These are phyloP conservation scores for Odontomyia ornata DNA, from an alignment of 2,888 invertebrate genomes.

Conservation along the genomic window DNA sequence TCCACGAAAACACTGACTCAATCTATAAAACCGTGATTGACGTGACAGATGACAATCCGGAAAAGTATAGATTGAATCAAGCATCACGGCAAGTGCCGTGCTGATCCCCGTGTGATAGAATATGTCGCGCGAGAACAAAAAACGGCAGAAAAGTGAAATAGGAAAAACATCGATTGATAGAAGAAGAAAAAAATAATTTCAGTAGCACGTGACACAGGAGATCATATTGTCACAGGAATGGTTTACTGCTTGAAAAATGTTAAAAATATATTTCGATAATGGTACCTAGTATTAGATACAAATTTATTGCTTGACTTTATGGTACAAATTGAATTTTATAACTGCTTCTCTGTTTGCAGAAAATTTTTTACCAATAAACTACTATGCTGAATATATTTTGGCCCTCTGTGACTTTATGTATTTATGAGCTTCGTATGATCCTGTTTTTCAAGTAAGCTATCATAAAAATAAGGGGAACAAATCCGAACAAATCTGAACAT, in stretches of 20 bases:
- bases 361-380: too few species aligned
- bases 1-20: neutral
- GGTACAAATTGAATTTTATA: too few species aligned
- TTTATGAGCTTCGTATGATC: too few species aligned
- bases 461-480: too few species aligned
- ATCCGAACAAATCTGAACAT: too few species aligned
- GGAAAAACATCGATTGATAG: neutral
- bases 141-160: neutral
- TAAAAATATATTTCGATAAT: too few species aligned
- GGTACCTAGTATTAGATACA: too few species aligned
- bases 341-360: too few species aligned
- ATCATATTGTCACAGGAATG: neutral
- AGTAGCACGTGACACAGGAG: neutral
- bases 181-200: neutral
- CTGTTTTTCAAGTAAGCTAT: too few species aligned
- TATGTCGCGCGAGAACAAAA: neutral
- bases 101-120: neutral
- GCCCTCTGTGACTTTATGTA: too few species aligned
- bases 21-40: neutral
- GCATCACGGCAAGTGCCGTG: neutral
- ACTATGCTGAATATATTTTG: too few species aligned
- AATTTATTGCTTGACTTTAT: too few species aligned
- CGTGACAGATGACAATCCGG: constrained; percentile 8
- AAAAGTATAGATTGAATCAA: constrained; percentile 8
- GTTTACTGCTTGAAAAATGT: neutral